Base-by-base conservation (phyloP, 1,140 invertebrate genomes). In the Pogonognathellus flavescens region DNA sequence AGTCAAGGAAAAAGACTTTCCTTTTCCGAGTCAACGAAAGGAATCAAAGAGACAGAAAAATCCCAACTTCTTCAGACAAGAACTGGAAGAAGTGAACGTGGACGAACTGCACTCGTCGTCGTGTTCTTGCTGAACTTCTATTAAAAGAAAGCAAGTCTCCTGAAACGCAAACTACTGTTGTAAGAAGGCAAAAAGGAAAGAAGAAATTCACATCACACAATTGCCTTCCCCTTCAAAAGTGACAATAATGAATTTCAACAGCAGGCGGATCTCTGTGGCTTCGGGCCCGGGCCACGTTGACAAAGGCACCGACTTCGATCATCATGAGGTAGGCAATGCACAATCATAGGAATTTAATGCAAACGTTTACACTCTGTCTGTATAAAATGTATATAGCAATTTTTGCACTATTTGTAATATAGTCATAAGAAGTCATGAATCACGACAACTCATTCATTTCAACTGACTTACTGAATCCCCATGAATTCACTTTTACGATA, bases 251-350 rank as follows among this genome's bases (percentile, higher is more conserved):
- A 87, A 87, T 83, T 87, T 87, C 70, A 87, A 87, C 80, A 84
- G n/a, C 59, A 83, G 53, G n/a, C 85, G 86, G 49, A 87, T 87
- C 81, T 85, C 84, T 13, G 31, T 87, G 9, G 62, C 84, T 20
- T 49, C 66, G n/a, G 31, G 66, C 66, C 66, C 31, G 22, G 20
- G 59, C 10, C 70, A 72, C 49, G 88, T 85, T 22, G 88, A 88
- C 83, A 88, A 86, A 84, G 88, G 88, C 11, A 88, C 88, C 11
- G 88, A 88, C 7, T 88, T 87, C 72, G 88, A 88, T 60, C 87
- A 88, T 83, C 84, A 84, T 53, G 86, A 87, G 86, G 86, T 87
- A 84, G 9, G 66, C 31, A 72, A 72, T 8, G 31, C 31, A 41
- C 31, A 57, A n/a, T 57, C 53, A 14, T 14, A 13, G 53, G 53